Conservation (phyloP, 2,888 invertebrate species). For the Branchinecta sandiegonensis region DNA sequence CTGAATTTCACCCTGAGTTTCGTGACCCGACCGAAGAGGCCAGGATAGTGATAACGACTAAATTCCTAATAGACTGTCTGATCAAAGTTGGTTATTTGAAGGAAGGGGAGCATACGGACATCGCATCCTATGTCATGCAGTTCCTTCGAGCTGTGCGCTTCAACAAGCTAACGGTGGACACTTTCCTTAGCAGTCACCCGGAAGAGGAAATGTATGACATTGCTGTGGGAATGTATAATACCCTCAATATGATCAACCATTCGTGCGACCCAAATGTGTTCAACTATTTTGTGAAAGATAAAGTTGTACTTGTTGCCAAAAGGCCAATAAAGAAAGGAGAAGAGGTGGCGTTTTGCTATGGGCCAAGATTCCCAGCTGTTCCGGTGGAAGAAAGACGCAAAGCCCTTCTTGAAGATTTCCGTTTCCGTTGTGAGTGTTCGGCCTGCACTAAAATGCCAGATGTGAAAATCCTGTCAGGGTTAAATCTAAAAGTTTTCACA, state of each 20-base stretch:
- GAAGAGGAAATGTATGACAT: not conserved
- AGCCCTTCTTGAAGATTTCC: not conserved
- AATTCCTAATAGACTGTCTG: not conserved
- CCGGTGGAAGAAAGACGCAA: not conserved
- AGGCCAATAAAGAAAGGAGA: slow-evolving; percentile 8
- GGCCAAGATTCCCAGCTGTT: slow-evolving; percentile 9
- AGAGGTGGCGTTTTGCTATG: slow-evolving; percentile 11
- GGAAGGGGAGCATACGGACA: not conserved
- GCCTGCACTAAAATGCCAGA: slow-evolving; percentile 4
- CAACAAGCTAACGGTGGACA: not conserved
- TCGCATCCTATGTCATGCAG: not conserved
- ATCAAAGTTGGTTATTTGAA: not conserved
- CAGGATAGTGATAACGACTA: not conserved
- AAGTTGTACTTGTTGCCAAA: not conserved
- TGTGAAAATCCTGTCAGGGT: not conserved
- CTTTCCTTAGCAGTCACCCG: not conserved
- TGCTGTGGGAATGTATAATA: slow-evolving; percentile 9
- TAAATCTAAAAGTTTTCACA: not conserved
- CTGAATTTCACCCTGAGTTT: slow-evolving; percentile 8
- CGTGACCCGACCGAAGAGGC: not conserved
- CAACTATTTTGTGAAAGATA: slow-evolving; percentile 3
- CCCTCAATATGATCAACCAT: not conserved
- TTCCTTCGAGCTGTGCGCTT: slow-evolving; percentile 1
- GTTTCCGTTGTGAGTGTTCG: not conserved
- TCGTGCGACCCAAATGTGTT: slow-evolving; percentile 10